Evolutionary conservation across 1,140 invertebrate genomes (phyloP), one percentile per base, ranked within the genome.

Genomic region (Lucilia sericata): DNA sequence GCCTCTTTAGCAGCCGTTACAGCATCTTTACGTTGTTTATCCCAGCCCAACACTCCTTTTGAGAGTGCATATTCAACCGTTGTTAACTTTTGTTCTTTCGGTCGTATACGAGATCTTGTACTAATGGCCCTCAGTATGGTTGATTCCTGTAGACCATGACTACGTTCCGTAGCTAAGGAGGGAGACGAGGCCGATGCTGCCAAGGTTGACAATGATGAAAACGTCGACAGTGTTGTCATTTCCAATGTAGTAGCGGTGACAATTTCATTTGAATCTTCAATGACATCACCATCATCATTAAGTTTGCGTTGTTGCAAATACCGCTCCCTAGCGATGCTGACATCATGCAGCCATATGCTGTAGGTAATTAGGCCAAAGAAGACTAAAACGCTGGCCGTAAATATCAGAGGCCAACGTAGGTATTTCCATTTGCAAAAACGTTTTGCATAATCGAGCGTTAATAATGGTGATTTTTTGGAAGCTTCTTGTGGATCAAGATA

Each of bases 351-450:
- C 89, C 89, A 90, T 0, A 90, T 86, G 25, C 89, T 90, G 83
- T 90, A 90, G 83, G 89, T 89, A 84, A 90, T 90, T 84, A 90
- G 85, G 3, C 89, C 89, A 25, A 90, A 90, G 80, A 90, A 90
- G 0, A 90, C 86, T 47, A 90, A 82, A 21, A 88, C 89, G 76
- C 89, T 90, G 82, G 88, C 89, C 82, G 89, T 74, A 30, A 90
- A 90, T 65, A 90, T 90, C 34, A 90, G 87, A 83, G 89, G 89
- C 89, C 89, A 90, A 1, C 89, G 89, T 25, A 90, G 74, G 74
- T 89, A 90, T 76, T 89, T 88, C 89, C 89, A 90, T 82, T 88
- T 87, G 51, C 89, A 90, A 74, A 86, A 88, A 12, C 86, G 86
- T n/a, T 85, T 83, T 5, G 86, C 87, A 85, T 87, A 89, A 85